Conservation (phyloP, 2,797 vertebrate genomes). For the Centroberyx gerrardi region DNA sequence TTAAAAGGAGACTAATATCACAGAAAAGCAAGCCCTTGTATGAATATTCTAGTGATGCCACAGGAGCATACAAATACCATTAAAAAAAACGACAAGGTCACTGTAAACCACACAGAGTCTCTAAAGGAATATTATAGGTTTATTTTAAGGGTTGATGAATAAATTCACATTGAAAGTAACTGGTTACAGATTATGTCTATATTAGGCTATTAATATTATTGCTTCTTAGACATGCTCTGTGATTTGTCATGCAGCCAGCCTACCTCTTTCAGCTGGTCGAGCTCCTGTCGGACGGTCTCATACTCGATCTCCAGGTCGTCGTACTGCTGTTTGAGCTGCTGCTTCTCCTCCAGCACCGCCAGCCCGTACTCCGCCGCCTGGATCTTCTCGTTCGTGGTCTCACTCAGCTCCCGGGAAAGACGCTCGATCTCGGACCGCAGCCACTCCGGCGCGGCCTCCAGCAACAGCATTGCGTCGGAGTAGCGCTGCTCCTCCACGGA, state of each 20-base stretch:
- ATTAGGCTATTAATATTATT: background rate
- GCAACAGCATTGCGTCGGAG: slow-evolving; percentile 86
- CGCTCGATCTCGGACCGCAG: slow-evolving; percentile 92
- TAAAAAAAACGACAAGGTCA: background rate
- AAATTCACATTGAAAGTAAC: too few species aligned
- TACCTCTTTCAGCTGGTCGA: slow-evolving; percentile 96
- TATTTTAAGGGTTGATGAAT: background rate
- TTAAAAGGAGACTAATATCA: slow-evolving; percentile 11
- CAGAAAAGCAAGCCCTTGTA: background rate
- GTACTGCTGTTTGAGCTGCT: slow-evolving; percentile 94
- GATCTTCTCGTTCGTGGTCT: slow-evolving; percentile 97
- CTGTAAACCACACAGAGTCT: rapidly evolving
- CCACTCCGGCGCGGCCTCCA: slow-evolving; percentile 89
- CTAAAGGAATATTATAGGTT: background rate
- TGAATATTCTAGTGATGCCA: background rate
- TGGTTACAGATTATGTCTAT: too few species aligned
- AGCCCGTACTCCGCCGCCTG: slow-evolving; percentile 98
- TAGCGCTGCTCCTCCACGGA: slow-evolving; percentile 90
- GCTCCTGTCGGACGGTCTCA: slow-evolving; percentile 91
- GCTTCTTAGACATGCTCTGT: background rate
- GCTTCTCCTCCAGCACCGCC: slow-evolving; percentile 97
- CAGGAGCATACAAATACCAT: background rate
- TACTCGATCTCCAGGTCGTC: slow-evolving; percentile 96
- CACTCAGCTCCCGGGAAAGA: slow-evolving; percentile 92
- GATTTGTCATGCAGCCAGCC: background rate